These are phyloP conservation scores for Sandelia bainsii DNA, from an alignment of 2,797 vertebrate genomes.

Conservation along the genomic window DNA sequence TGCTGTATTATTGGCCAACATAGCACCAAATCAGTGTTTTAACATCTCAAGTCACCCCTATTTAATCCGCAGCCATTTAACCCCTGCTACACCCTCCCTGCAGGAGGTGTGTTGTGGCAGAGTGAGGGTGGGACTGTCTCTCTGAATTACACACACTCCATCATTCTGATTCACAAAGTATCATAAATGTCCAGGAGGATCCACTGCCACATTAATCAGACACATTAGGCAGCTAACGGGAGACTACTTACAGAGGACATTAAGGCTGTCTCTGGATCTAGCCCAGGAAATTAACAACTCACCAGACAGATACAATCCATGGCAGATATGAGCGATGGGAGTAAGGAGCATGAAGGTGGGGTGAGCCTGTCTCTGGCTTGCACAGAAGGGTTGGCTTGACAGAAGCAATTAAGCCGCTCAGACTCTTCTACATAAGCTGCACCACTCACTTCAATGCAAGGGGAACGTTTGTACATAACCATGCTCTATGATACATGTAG, in stretches of 20 bases:
- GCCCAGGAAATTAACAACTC: constrained; percentile 85
- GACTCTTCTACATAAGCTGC: constrained; percentile 49
- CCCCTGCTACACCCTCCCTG: constrained; percentile 4
- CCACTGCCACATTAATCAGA: constrained; percentile 83
- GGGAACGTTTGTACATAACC: constrained; percentile 21
- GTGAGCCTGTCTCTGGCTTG: constrained; percentile 64
- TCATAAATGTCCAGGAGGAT: constrained; percentile 83
- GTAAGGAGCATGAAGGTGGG: constrained; percentile 73
- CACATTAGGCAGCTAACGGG: constrained; percentile 80
- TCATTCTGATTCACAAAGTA: constrained; percentile 81
- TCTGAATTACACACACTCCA: constrained; percentile 70
- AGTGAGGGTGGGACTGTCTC: constrained; percentile 35
- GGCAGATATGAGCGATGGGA: constrained; percentile 80
- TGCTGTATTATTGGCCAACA: constrained; percentile 71
- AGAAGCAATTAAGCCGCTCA: constrained; percentile 78
- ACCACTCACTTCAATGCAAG: constrained; percentile 39
- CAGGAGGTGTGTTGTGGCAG: constrained; percentile 4
- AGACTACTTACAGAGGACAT: constrained; percentile 83
- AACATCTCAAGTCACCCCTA: constrained; percentile 28
- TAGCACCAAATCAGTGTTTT: constrained; percentile 80
- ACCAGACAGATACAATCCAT: constrained; percentile 81
- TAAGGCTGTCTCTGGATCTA: constrained; percentile 79
- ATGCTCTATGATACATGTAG: constrained; percentile 5
- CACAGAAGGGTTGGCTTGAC: constrained; percentile 73
- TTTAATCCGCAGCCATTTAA: constrained; percentile 43